These are phyloP conservation scores for Amphiprion clarkii DNA, from an alignment of 2,797 vertebrate species.

Conservation along the genomic window DNA sequence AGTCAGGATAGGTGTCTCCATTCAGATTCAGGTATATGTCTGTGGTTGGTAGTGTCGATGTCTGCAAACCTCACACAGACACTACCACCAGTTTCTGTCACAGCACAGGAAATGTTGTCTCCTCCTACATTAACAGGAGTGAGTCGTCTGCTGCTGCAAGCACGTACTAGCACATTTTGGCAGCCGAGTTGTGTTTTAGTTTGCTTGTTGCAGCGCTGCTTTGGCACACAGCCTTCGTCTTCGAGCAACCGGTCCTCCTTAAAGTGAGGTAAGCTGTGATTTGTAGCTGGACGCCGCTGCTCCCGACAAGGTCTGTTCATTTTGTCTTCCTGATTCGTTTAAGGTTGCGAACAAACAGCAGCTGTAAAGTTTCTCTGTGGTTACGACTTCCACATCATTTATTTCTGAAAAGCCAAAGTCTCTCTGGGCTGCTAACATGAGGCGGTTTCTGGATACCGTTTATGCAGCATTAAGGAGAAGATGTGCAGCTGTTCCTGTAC, in stretches of 20 bases:
- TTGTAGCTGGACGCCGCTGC: conserved; percentile 33
- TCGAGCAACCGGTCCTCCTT: conserved; percentile 39
- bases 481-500: conserved; percentile 9
- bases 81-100: conserved; percentile 39
- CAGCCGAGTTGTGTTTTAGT: conserved; percentile 36
- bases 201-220: conserved; percentile 41
- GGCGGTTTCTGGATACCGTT: conserved; percentile 12
- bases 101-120: conserved; percentile 68
- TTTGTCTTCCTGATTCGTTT: conserved; percentile 27
- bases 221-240: conserved; percentile 40
- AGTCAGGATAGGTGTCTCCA: background rate
- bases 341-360: background rate
- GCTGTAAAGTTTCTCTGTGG: conserved; percentile 14
- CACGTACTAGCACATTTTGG: conserved; percentile 47
- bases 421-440: conserved; percentile 17
- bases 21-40: conserved; percentile 25
- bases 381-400: background rate
- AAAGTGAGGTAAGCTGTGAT: conserved; percentile 70
- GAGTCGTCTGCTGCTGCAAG: conserved; percentile 29
- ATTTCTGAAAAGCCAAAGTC: conserved; percentile 7
- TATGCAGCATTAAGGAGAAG: conserved; percentile 11
- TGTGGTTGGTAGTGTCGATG: conserved; percentile 61
- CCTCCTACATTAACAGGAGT: conserved; percentile 58
- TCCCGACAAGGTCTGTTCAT: conserved; percentile 9
- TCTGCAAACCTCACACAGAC: conserved; percentile 53